Conservation (phyloP, 2,888 invertebrate species). For the Chalcis sispes region DNA sequence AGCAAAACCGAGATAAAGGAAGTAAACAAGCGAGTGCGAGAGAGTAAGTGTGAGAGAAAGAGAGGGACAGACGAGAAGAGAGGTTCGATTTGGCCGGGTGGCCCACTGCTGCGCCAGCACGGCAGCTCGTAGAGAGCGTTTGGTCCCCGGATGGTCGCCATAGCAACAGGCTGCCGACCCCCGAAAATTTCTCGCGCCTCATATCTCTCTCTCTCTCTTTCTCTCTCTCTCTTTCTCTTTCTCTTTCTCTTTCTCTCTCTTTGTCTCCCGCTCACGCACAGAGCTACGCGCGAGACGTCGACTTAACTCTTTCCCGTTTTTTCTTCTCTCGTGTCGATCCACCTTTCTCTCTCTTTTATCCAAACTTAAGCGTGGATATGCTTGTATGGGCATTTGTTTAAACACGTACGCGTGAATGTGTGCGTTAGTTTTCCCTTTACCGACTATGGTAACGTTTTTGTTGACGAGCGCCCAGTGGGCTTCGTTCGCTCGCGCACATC, state of each 20-base stretch:
- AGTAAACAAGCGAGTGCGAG: no score
- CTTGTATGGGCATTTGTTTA: no score
- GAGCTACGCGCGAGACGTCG: neutral
- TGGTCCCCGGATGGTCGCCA: slow-evolving; percentile 74
- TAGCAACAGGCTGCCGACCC: slow-evolving; percentile 72
- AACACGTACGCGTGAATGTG: no score
- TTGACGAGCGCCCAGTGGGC: no score
- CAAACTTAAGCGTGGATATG: no score
- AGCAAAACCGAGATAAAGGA: no score
- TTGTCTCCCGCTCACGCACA: neutral
- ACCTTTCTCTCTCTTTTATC: no score
- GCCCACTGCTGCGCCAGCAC: slow-evolving; percentile 61
- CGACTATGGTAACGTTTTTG: no score
- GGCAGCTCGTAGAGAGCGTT: slow-evolving; percentile 68
- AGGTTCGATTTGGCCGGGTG: slow-evolving; percentile 61
- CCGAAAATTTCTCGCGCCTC: slow-evolving; percentile 65
- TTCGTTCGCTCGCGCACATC: no score
- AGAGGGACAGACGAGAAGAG: neutral
- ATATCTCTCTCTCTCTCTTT: slow-evolving; percentile 4
- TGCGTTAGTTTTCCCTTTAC: no score
- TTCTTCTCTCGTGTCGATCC: neutral
- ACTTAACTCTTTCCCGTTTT: neutral
- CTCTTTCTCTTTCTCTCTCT: neutral
- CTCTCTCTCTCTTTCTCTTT: slow-evolving; percentile 6
- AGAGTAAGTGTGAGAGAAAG: slow-evolving; percentile 6